Percentiles rank a stretch among this genome's conserved stretches.
Conservation (phyloP, 2,888 invertebrate species). For the Agrilus mali region DNA sequence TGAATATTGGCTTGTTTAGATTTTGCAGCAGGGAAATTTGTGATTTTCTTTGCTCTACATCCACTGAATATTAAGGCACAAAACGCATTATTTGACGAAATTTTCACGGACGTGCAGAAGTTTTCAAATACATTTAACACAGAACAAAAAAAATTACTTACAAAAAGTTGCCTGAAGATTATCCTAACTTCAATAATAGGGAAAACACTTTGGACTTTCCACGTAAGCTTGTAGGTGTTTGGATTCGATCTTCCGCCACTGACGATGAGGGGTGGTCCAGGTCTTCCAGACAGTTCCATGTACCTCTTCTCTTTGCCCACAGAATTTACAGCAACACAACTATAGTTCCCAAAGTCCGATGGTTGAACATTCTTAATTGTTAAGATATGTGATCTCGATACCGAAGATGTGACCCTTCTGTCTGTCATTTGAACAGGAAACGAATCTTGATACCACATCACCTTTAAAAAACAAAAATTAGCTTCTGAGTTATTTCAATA, state of each 20-base stretch:
- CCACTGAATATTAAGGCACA: no score
- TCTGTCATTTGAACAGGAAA: conserved; percentile 49
- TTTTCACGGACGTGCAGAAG: not conserved
- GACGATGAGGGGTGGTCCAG: conserved; percentile 49
- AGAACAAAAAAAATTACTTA: conserved; percentile 23
- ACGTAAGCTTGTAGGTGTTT: conserved; percentile 50
- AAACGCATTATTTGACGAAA: no score
- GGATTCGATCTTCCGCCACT: conserved; percentile 47
- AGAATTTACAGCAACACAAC: conserved; percentile 31
- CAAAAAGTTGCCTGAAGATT: conserved; percentile 48
- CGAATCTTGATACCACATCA: conserved; percentile 53
- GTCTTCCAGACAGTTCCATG: conserved; percentile 51
- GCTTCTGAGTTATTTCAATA: conserved; percentile 9
- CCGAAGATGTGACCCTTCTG: conserved; percentile 45
- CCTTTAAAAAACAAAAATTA: conserved; percentile 30
- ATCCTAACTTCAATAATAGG: conserved; percentile 50
- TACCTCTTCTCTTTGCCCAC: conserved; percentile 36
- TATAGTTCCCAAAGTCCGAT: conserved; percentile 51
- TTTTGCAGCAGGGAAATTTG: no score
- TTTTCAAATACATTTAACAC: not conserved
- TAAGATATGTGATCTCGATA: conserved; percentile 45
- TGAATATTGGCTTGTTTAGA: no score
- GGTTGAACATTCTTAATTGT: conserved; percentile 46
- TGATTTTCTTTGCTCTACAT: no score
- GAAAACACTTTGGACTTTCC: conserved; percentile 54